Percentiles rank a stretch among this genome's conserved stretches.
Conservation (phyloP, 2,888 invertebrate genomes). For the Nomada ferruginata region DNA sequence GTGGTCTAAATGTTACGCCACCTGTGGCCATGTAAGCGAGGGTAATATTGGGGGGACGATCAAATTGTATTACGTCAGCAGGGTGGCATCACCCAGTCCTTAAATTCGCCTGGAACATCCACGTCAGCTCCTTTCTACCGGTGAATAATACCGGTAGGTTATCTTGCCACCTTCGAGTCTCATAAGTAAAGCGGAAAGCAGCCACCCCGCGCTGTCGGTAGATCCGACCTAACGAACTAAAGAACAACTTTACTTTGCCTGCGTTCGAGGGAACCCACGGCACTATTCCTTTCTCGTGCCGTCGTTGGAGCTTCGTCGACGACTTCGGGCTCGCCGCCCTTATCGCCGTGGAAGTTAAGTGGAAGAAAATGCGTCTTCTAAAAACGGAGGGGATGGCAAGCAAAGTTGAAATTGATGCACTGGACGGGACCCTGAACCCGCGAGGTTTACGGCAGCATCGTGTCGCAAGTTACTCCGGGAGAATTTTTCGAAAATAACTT, state of each 20-base stretch:
- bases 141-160: constrained; percentile 82
- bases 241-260: constrained; percentile 80
- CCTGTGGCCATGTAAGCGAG: not conserved
- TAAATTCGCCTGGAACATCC: constrained; percentile 26
- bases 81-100: constrained; percentile 41
- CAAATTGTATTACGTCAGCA: constrained; percentile 45
- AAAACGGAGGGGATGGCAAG: constrained; percentile 60
- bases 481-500: constrained; percentile 45
- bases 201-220: constrained; percentile 62
- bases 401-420: constrained; percentile 82
- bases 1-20: no score
- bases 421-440: constrained; percentile 72
- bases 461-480: constrained; percentile 28
- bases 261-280: constrained; percentile 58
- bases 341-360: constrained; percentile 82
- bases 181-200: constrained; percentile 79
- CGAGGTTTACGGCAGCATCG: constrained; percentile 55
- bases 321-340: constrained; percentile 64
- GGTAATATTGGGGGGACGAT: constrained; percentile 2
- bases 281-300: constrained; percentile 24
- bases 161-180: constrained; percentile 81
- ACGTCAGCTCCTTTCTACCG: constrained; percentile 43
- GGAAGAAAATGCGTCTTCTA: constrained; percentile 81
- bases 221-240: constrained; percentile 80
- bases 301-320: constrained; percentile 24